Evolutionary conservation across 1,140 invertebrate species (phyloP).

Genomic region (Sweltsa coloradensis): DNA sequence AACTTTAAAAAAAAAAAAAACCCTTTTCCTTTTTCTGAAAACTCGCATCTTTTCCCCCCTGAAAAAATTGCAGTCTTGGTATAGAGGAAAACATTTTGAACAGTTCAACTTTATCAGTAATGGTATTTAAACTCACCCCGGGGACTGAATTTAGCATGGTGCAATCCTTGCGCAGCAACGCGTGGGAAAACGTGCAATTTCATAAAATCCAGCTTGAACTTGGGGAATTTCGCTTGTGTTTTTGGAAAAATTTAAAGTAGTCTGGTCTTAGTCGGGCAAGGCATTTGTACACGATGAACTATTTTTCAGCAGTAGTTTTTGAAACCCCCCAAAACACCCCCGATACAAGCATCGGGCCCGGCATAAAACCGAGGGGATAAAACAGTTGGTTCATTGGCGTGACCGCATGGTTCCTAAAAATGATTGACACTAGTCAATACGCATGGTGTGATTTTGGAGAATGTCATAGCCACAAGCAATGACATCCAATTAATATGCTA

Average conservation of each 20-base stretch:
- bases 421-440: too few species aligned
- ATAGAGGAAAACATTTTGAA: too few species aligned
- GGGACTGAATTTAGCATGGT: slow-evolving; percentile 30
- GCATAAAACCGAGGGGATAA: too few species aligned
- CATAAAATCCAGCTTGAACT: slow-evolving; percentile 22
- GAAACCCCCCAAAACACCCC: slow-evolving; percentile 19
- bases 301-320: slow-evolving; percentile 19
- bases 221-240: slow-evolving; percentile 15
- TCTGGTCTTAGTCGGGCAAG: slow-evolving; percentile 14
- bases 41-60: too few species aligned
- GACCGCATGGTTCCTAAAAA: not conserved
- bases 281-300: slow-evolving; percentile 18
- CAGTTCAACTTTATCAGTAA: too few species aligned
- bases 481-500: too few species aligned
- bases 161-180: slow-evolving; percentile 30
- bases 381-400: slow-evolving; percentile 3
- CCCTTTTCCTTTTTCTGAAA: too few species aligned
- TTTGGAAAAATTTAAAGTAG: slow-evolving; percentile 20
- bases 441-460: too few species aligned
- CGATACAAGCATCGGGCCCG: not conserved
- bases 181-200: slow-evolving; percentile 25
- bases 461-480: too few species aligned
- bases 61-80: too few species aligned
- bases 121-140: too few species aligned
- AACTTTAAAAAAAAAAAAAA: too few species aligned